Evolutionary conservation across 2,797 vertebrate species (phyloP).

Genomic region (Poeciliopsis turneri): DNA sequence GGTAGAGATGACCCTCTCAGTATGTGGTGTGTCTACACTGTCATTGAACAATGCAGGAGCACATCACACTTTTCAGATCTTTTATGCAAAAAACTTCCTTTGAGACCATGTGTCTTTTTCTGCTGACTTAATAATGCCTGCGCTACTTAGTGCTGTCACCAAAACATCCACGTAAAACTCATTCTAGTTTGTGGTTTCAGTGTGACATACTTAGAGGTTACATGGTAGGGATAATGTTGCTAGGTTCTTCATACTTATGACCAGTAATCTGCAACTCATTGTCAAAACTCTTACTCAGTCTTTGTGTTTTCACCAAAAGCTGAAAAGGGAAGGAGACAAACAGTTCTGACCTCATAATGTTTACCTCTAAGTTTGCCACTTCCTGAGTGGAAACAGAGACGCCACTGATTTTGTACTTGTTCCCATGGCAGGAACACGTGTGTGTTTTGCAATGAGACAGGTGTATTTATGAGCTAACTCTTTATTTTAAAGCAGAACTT

Average conservation of each 20-base stretch:
- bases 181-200: neutral
- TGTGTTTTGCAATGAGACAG: neutral
- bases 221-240: neutral
- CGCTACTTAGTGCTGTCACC: neutral
- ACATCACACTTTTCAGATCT: neutral
- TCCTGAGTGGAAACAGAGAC: slow-evolving; percentile 28
- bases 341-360: slow-evolving; percentile 23
- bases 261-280: neutral
- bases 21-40: too few relatives aligned
- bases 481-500: neutral
- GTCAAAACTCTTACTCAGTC: neutral
- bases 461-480: neutral
- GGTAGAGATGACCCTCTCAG: too few relatives aligned
- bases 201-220: neutral
- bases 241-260: neutral
- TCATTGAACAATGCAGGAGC: too few relatives aligned
- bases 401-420: neutral
- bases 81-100: neutral
- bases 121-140: neutral
- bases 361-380: slow-evolving; percentile 22
- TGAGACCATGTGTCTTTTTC: neutral
- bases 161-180: neutral
- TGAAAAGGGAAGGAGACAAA: slow-evolving; percentile 6
- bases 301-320: neutral
- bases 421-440: neutral